phyloP scores from a whole-genome alignment of 1,140 invertebrate genomes.

The Apocrypta bakeri region DNA sequence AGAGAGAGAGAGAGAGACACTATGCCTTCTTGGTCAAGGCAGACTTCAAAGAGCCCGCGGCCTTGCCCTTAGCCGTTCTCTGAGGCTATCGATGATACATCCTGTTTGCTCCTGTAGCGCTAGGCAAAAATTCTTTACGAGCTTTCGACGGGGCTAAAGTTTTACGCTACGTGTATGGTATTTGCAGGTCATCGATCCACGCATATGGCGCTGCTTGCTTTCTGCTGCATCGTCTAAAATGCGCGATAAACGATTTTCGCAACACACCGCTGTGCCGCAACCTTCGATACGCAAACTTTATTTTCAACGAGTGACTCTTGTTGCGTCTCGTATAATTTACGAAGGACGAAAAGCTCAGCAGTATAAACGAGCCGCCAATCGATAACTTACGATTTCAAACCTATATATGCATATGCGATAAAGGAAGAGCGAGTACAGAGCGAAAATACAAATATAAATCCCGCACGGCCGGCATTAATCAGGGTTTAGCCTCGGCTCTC shows the following conservation, averaged over 20 bases:
- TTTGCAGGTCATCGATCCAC: too few species aligned
- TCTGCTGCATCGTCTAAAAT: too few species aligned
- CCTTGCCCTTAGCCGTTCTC: conserved; percentile 19
- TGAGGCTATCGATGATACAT: not conserved
- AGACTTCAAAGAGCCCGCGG: conserved; percentile 16
- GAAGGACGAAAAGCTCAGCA: not conserved
- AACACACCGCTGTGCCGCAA: too few species aligned
- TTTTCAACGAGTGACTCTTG: too few species aligned
- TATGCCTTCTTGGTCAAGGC: too few species aligned
- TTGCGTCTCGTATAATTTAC: too few species aligned
- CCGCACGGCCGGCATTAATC: not conserved
- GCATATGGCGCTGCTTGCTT: too few species aligned
- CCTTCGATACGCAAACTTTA: too few species aligned
- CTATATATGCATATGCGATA: not conserved
- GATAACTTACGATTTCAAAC: not conserved
- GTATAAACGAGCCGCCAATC: not conserved
- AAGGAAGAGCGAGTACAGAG: not conserved
- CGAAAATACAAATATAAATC: conserved; percentile 3
- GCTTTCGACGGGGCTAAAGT: too few species aligned
- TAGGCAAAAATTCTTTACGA: not conserved
- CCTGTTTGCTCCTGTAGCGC: not conserved
- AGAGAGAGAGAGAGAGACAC: not conserved
- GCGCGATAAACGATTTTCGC: too few species aligned
- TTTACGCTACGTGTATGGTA: too few species aligned
- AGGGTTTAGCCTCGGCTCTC: not conserved